Evolutionary conservation across 2,113 vertebrate genomes (phyloP).

Genomic region (Gopherus flavomarginatus): DNA sequence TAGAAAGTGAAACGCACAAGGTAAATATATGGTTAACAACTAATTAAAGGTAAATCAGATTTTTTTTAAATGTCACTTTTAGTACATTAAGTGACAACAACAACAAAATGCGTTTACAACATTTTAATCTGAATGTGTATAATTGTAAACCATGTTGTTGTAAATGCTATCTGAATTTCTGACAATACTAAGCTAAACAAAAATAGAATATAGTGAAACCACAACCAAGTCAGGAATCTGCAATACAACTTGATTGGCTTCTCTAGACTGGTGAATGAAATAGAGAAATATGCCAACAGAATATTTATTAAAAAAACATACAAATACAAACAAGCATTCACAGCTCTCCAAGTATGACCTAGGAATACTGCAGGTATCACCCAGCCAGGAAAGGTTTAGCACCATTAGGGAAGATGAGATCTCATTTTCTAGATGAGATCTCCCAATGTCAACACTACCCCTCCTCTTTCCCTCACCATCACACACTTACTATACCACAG

Average conservation of each 20-base stretch:
- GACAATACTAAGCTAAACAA: background rate
- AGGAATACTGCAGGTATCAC: background rate
- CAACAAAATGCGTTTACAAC: background rate
- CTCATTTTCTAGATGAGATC: fast-evolving
- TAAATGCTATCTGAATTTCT: background rate
- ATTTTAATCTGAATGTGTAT: background rate
- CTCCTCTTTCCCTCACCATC: background rate
- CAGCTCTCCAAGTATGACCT: background rate
- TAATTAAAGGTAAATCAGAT: background rate
- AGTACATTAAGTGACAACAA: background rate
- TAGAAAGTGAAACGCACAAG: background rate
- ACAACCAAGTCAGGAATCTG: background rate
- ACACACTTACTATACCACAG: fast-evolving
- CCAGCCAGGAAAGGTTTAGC: background rate
- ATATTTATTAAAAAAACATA: background rate
- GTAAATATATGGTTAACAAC: background rate
- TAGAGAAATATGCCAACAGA: fast-evolving
- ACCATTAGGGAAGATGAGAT: fast-evolving
- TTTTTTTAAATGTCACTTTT: background rate
- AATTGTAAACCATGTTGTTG: background rate
- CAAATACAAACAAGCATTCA: fast-evolving
- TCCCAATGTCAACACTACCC: background rate
- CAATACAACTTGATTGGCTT: background rate
- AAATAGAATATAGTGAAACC: background rate
- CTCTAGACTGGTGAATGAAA: background rate